These are phyloP conservation scores for Lycaena phlaeas DNA, from an alignment of 2,888 invertebrate species.

Conservation along the genomic window DNA sequence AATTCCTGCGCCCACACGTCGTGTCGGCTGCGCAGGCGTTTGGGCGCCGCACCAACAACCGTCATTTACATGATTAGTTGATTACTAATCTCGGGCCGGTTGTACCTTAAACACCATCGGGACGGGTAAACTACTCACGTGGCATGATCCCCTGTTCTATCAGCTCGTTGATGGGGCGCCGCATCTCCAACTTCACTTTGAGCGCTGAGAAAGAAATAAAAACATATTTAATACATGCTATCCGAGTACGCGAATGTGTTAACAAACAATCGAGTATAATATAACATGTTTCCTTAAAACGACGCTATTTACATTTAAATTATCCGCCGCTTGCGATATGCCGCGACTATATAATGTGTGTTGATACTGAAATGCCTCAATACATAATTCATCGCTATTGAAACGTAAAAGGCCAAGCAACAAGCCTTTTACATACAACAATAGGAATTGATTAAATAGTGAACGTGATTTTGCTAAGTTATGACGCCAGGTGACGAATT, in stretches of 20 bases:
- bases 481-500: conserved; percentile 55
- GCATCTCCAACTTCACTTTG: conserved; percentile 96
- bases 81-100: conserved; percentile 27
- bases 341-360: background rate
- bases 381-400: conserved; percentile 6
- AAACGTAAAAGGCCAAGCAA: conserved; percentile 1
- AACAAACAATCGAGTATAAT: background rate
- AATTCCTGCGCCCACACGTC: conserved; percentile 46
- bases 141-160: conserved; percentile 99
- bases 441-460: conserved; percentile 42
- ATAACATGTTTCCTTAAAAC: background rate
- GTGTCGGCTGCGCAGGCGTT: conserved; percentile 25
- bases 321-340: background rate
- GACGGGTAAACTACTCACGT: conserved; percentile 88
- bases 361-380: background rate
- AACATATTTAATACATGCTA: conserved; percentile 16
- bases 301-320: conserved; percentile 6
- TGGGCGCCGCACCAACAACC: conserved; percentile 25
- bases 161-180: conserved; percentile 94
- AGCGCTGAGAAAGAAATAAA: conserved; percentile 80
- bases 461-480: conserved; percentile 32
- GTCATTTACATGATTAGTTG: conserved; percentile 23
- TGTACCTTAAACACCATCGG: conserved; percentile 19
- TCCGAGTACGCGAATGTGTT: background rate
- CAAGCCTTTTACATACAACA: conserved; percentile 45